Percentiles rank a stretch among this genome's conserved stretches.
Conservation (phyloP, 2,113 vertebrate species). For the Ibidorhyncha struthersii region DNA sequence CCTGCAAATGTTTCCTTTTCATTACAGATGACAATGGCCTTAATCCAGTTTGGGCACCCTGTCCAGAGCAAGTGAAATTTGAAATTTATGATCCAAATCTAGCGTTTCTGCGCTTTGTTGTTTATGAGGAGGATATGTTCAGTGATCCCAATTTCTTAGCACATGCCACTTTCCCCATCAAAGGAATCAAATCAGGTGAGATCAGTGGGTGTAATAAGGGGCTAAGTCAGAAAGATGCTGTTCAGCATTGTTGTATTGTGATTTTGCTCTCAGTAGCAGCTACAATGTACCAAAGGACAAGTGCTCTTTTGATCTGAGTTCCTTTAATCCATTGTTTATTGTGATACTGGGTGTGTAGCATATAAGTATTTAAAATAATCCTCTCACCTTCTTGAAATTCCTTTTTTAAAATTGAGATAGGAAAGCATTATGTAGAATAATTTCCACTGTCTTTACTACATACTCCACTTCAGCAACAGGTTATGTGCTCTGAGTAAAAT, state of each 20-base stretch:
- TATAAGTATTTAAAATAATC: background rate
- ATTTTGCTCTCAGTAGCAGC: background rate
- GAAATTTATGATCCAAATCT: constrained; percentile 89
- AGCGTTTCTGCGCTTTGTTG: constrained; percentile 91
- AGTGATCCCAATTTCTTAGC: constrained; percentile 98
- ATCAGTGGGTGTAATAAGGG: background rate
- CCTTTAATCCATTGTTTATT: background rate
- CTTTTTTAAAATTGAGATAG: background rate
- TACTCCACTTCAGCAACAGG: background rate
- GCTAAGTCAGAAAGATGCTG: background rate
- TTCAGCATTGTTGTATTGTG: background rate
- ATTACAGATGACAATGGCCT: constrained; percentile 92
- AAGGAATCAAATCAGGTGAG: constrained; percentile 91
- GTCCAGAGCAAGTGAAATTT: constrained; percentile 83
- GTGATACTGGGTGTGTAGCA: background rate
- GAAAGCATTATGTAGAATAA: background rate
- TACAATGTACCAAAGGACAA: background rate
- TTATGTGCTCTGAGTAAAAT: background rate
- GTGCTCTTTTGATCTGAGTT: background rate
- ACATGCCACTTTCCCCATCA: constrained; percentile 92
- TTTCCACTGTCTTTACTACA: background rate
- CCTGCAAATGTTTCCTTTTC: constrained; percentile 7
- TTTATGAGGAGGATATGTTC: constrained; percentile 98
- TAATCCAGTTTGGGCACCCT: constrained; percentile 88
- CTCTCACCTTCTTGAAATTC: background rate